phyloP scores from a whole-genome alignment of 2,888 invertebrate genomes.

The Drosophila differens region DNA sequence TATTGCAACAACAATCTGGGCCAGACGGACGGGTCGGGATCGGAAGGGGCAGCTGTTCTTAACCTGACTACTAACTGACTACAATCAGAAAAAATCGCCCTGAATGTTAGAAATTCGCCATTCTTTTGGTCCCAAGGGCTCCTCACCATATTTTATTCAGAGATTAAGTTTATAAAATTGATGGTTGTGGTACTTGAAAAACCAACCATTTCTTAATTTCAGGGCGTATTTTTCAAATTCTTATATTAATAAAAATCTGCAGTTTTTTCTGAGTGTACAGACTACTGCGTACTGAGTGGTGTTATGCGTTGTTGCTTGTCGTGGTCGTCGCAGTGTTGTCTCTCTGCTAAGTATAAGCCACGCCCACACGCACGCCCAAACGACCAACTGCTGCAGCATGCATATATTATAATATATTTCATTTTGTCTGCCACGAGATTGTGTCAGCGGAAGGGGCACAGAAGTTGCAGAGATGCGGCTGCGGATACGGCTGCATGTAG shows the following conservation, averaged over 20 bases:
- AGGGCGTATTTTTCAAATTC: background rate
- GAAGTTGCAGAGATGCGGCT: constrained; percentile 3
- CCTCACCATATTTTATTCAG: background rate
- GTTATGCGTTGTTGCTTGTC: constrained; percentile 2
- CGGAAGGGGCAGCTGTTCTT: background rate
- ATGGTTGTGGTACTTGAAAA: background rate
- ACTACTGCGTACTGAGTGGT: too few species aligned
- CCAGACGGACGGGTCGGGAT: background rate
- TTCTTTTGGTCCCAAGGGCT: background rate
- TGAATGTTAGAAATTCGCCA: background rate
- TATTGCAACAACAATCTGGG: constrained; percentile 14
- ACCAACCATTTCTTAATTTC: background rate
- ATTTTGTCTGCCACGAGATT: constrained; percentile 6
- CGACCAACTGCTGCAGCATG: constrained; percentile 9
- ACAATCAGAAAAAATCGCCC: background rate
- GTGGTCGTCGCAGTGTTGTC: constrained; percentile 30
- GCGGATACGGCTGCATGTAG: constrained; percentile 8
- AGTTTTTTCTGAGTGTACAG: background rate
- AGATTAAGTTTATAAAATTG: background rate
- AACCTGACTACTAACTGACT: background rate
- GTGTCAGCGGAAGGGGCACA: background rate
- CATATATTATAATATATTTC: constrained; percentile 34
- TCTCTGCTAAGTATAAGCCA: constrained; percentile 30
- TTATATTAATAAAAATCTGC: background rate
- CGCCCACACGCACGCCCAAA: constrained; percentile 21